phyloP scores from a whole-genome alignment of 2,888 invertebrate species.

The Rhagonycha fulva region DNA sequence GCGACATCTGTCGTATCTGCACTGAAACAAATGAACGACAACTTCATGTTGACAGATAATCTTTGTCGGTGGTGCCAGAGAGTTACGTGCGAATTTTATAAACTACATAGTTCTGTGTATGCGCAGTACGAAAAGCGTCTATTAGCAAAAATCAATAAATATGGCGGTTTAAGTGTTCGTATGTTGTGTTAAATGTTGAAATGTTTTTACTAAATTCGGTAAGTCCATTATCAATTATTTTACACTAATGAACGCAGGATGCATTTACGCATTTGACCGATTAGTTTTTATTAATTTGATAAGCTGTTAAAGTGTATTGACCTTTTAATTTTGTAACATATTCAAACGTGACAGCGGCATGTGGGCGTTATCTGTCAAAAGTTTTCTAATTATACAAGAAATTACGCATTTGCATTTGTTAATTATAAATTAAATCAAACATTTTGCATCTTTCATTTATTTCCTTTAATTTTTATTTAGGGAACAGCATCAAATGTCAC shows the following conservation, averaged over 20 bases:
- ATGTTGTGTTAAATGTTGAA: slow-evolving; percentile 40
- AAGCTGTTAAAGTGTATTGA: slow-evolving; percentile 39
- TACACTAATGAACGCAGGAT: neutral
- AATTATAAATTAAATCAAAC: neutral
- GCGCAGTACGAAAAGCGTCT: slow-evolving; percentile 25
- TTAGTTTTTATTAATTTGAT: slow-evolving; percentile 12
- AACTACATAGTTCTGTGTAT: neutral
- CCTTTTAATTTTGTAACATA: slow-evolving; percentile 42
- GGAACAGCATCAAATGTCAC: neutral
- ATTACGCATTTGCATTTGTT: slow-evolving; percentile 8
- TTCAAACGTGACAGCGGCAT: slow-evolving; percentile 48
- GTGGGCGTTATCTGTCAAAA: slow-evolving; percentile 55
- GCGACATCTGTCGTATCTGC: neutral
- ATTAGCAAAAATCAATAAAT: slow-evolving; percentile 53
- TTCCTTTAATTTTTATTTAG: neutral
- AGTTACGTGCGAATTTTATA: neutral
- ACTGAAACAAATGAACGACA: neutral
- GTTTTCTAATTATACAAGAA: slow-evolving; percentile 16
- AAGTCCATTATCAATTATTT: slow-evolving; percentile 36
- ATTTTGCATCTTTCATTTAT: neutral
- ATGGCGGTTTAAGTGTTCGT: slow-evolving; percentile 51
- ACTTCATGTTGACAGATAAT: neutral
- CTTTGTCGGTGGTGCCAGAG: slow-evolving; percentile 2
- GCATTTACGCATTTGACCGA: neutral
- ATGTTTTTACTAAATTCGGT: slow-evolving; percentile 48